These are phyloP conservation scores for Melolontha melolontha DNA, from an alignment of 2,888 invertebrate genomes.

Conservation along the genomic window DNA sequence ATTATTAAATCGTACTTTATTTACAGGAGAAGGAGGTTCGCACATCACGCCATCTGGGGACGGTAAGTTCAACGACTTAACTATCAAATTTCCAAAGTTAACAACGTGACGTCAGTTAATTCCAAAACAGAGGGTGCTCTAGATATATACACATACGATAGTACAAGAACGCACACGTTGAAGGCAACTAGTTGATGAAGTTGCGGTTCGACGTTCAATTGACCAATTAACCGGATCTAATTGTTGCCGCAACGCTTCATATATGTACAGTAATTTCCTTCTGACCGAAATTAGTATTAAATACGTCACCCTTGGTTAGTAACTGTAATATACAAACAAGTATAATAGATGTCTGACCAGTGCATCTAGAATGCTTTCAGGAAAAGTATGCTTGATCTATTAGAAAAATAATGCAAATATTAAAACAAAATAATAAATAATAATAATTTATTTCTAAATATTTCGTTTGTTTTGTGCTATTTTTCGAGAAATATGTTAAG, in stretches of 20 bases:
- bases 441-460: too few relatives aligned
- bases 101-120: conserved; percentile 2
- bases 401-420: too few relatives aligned
- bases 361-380: neutral
- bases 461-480: too few relatives aligned
- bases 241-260: conserved; percentile 57
- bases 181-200: conserved; percentile 47
- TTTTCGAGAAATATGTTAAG: too few relatives aligned
- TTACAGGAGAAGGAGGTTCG: conserved; percentile 63
- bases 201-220: conserved; percentile 57
- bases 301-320: conserved; percentile 4
- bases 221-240: conserved; percentile 59
- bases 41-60: conserved; percentile 64
- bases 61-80: conserved; percentile 57
- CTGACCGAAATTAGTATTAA: conserved; percentile 39
- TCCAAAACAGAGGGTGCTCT: conserved; percentile 9
- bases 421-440: too few relatives aligned
- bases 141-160: too few relatives aligned
- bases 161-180: conserved; percentile 4
- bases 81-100: neutral
- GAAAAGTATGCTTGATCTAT: too few relatives aligned
- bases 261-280: conserved; percentile 58
- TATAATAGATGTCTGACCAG: too few relatives aligned
- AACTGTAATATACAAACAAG: neutral
- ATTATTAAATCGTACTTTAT: conserved; percentile 46